Evolutionary conservation across 23 tunicate genomes (phyloP).

Genomic region (Halocynthia aurantium): DNA sequence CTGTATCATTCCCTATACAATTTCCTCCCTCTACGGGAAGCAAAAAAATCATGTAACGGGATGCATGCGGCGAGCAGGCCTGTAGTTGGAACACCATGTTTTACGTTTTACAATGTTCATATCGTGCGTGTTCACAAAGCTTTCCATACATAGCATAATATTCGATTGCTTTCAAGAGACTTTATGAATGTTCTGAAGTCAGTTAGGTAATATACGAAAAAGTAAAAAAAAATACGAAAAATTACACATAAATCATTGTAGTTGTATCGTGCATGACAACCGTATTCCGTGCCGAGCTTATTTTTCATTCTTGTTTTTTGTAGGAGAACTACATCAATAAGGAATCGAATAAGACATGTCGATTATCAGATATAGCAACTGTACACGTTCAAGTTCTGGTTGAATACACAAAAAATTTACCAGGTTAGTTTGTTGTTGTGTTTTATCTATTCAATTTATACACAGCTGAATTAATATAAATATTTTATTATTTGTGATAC

Average conservation of each 20-base stretch:
- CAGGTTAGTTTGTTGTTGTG: slow-evolving; percentile 37
- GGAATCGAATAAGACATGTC: slow-evolving; percentile 22
- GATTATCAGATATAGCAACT: slow-evolving; percentile 53
- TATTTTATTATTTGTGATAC: not conserved
- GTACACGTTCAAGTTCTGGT: slow-evolving; percentile 71
- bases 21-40: no score
- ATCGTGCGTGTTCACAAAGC: no score
- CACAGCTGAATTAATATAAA: not conserved
- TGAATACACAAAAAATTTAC: slow-evolving; percentile 65
- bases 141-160: no score
- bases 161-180: no score
- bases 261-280: not conserved
- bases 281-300: not conserved
- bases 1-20: no score
- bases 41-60: no score
- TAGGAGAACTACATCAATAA: slow-evolving; percentile 33
- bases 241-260: not conserved
- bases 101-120: no score
- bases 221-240: no score
- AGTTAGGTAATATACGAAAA: no score
- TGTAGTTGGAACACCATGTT: no score
- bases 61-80: no score
- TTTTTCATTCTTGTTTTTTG: not conserved
- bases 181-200: no score
- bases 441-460: not conserved